Evolutionary conservation across 2,113 vertebrate species (phyloP), one percentile per base, ranked within the genome.

Genomic region (Thamnaconus septentrionalis): DNA sequence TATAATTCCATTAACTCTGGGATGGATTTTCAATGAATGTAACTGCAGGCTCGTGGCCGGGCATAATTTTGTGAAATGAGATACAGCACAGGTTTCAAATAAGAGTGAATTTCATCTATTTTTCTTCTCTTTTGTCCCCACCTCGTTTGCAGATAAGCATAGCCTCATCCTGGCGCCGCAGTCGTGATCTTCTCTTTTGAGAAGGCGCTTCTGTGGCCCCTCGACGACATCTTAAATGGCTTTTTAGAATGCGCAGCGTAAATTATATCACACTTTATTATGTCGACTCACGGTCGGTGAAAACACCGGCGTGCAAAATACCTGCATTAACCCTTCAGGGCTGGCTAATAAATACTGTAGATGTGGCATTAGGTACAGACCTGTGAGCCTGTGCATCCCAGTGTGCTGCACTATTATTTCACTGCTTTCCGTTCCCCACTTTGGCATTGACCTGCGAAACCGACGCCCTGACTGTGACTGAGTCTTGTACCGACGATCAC

Each of bases 21-120:
- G 62, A 87, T 89, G 79, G 89, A 89, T 91, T 93, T 91, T 88
- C 85, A 87, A 88, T 87, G 89, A 85, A 84, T 88, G 82, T 87
- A 88, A 88, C 89, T 87, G 65, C 83, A 69, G 87, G 87, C 85
- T 84, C 89, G 86, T 75, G 70, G 71, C 71, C 69, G 64, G 75
- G 76, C 81, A 88, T 84, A 85, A 90, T 87, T 90, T 82, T 82
- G 71, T 81, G 75, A 85, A 85, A 90, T 81, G 79, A 88, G 87
- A 88, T 82, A 82, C 71, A 67, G 71, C 73, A 51, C 71, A 84
- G 72, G 79, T 82, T 81, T 5, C 7, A 64, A 83, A 76, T 69
- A 69, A 59, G 64, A 55, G 70, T 73, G 62, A 64, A 79, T 75
- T 80, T 71, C 59, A 60, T 59, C 18, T 31, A 31, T 31, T 56